Evolutionary conservation across 2,113 vertebrate species (phyloP).

Genomic region (Scalopus aquaticus): DNA sequence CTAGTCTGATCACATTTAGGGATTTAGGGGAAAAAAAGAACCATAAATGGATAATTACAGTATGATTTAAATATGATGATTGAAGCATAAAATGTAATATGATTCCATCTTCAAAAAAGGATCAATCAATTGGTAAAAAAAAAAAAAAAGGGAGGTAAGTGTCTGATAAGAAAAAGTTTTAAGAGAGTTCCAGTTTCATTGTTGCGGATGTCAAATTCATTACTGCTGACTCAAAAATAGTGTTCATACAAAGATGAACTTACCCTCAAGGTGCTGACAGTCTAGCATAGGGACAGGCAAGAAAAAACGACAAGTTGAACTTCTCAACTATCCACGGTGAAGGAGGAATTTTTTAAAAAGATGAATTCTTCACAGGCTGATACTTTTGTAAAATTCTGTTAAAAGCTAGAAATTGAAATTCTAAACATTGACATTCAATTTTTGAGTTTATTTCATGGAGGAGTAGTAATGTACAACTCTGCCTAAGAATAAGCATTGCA

Average conservation of each 20-base stretch:
- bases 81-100: not conserved
- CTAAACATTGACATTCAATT: not conserved
- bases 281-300: not conserved
- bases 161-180: not conserved
- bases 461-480: not conserved
- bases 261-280: not conserved
- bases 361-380: not conserved
- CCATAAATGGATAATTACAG: not conserved
- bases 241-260: not conserved
- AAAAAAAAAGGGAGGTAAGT: not conserved
- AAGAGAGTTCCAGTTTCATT: not conserved
- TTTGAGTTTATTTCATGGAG: not conserved
- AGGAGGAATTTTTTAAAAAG: not conserved
- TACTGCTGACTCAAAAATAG: not conserved
- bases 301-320: not conserved
- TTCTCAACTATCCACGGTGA: not conserved
- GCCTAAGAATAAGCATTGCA: not conserved
- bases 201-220: not conserved
- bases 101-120: slow-evolving; percentile 37
- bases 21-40: not conserved
- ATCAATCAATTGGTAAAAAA: not conserved
- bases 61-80: not conserved
- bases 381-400: not conserved
- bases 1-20: not conserved
- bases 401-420: not conserved